phyloP scores from a whole-genome alignment of 2,113 vertebrate species.

The Harpagus bidentatus region DNA sequence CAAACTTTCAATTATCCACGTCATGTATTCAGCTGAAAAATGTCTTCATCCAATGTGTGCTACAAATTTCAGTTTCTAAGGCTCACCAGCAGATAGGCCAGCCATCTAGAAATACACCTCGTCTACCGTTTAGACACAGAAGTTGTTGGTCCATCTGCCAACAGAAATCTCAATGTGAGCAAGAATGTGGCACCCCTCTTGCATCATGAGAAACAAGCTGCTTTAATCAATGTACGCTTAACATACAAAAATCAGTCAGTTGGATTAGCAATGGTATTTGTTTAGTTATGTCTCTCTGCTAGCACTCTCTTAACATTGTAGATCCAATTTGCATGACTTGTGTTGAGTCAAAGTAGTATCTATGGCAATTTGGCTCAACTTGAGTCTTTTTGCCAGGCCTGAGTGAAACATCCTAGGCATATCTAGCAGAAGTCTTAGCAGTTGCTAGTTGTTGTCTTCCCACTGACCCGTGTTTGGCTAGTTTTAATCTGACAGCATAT shows the following conservation, averaged over 20 bases:
- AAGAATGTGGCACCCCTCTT: neutral
- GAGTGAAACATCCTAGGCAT: neutral
- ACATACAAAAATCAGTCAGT: neutral
- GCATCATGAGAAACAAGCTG: neutral
- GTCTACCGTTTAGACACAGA: neutral
- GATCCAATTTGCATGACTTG: neutral
- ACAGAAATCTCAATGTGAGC: neutral
- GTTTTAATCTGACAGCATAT: neutral
- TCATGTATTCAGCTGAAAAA: neutral
- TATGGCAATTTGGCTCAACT: neutral
- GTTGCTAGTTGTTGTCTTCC: neutral
- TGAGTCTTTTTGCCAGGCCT: neutral
- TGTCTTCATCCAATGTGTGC: neutral
- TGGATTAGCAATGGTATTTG: neutral
- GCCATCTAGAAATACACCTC: neutral
- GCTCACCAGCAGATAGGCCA: neutral
- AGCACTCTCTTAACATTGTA: neutral
- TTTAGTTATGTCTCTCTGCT: neutral
- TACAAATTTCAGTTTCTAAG: neutral
- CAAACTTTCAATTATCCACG: neutral
- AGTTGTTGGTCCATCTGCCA: neutral
- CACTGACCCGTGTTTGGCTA: fast-evolving
- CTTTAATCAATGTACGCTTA: neutral
- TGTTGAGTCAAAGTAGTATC: neutral
- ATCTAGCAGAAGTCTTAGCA: neutral